Conservation (phyloP, 2,797 vertebrate species). For the Pygocentrus nattereri region DNA sequence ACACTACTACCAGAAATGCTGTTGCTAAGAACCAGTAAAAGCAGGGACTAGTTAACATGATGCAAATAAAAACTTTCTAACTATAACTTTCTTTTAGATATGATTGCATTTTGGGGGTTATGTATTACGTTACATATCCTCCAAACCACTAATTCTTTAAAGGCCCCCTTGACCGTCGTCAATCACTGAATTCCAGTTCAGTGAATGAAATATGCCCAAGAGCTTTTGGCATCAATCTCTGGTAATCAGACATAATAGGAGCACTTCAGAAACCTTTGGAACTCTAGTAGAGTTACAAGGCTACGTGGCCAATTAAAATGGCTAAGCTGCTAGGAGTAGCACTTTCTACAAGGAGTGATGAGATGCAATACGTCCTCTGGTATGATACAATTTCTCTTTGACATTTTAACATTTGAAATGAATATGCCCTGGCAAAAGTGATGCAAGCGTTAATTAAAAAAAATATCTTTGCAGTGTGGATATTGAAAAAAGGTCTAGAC, state of each 20-base stretch:
- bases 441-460: conserved; percentile 12
- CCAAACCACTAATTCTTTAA: neutral
- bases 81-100: neutral
- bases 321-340: conserved; percentile 25
- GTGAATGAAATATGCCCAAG: conserved; percentile 9
- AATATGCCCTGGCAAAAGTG: conserved; percentile 15
- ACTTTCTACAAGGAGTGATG: neutral
- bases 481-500: neutral
- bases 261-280: neutral
- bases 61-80: neutral
- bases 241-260: conserved; percentile 12
- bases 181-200: conserved; percentile 11
- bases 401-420: conserved; percentile 24
- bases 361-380: conserved; percentile 30
- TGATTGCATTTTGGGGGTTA: conserved; percentile 19
- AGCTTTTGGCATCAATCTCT: conserved; percentile 8
- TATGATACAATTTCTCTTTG: conserved; percentile 1
- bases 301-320: conserved; percentile 62
- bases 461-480: too few species aligned
- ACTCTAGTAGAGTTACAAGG: conserved; percentile 22
- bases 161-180: conserved; percentile 1
- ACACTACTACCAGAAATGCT: neutral
- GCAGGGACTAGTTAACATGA: conserved; percentile 11
- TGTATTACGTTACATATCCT: conserved; percentile 15
- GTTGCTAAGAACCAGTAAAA: conserved; percentile 10